These are phyloP conservation scores for Trogon surrucura DNA, from an alignment of 2,113 vertebrate species.

Conservation along the genomic window DNA sequence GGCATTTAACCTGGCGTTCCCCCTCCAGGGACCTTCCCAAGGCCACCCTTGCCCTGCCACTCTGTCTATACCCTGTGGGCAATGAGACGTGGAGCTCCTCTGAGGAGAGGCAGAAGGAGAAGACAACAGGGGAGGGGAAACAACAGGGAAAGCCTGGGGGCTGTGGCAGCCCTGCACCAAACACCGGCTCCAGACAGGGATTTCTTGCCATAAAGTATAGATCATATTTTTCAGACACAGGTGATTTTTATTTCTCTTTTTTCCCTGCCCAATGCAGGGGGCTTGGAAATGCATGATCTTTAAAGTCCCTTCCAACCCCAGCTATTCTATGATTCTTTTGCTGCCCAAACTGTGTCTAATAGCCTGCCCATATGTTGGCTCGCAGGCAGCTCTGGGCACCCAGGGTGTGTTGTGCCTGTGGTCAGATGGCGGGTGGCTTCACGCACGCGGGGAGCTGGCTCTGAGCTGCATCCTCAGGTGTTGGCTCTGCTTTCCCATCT, in stretches of 20 bases:
- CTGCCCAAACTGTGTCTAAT: background rate
- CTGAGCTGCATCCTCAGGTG: conserved; percentile 15
- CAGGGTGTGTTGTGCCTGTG: fast-evolving
- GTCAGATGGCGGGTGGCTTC: conserved; percentile 13
- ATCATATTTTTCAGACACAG: background rate
- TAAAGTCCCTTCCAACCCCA: no score
- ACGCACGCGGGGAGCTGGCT: background rate
- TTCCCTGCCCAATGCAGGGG: no score
- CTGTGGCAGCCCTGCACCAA: background rate
- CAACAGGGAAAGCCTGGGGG: background rate
- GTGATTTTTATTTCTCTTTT: background rate
- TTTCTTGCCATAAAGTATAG: background rate
- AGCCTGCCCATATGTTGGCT: conserved; percentile 18
- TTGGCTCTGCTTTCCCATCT: background rate
- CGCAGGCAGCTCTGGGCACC: background rate
- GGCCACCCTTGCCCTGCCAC: background rate
- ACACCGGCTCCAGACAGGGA: background rate
- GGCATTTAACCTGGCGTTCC: background rate
- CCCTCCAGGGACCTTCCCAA: background rate
- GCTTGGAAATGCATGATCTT: no score
- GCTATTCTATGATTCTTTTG: background rate
- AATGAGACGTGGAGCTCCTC: fast-evolving
- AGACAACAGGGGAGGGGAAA: background rate
- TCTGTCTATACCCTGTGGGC: fast-evolving
- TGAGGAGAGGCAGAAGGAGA: background rate